These are phyloP conservation scores for Drosophila sturtevanti DNA, from an alignment of 1,140 invertebrate genomes.

Conservation along the genomic window DNA sequence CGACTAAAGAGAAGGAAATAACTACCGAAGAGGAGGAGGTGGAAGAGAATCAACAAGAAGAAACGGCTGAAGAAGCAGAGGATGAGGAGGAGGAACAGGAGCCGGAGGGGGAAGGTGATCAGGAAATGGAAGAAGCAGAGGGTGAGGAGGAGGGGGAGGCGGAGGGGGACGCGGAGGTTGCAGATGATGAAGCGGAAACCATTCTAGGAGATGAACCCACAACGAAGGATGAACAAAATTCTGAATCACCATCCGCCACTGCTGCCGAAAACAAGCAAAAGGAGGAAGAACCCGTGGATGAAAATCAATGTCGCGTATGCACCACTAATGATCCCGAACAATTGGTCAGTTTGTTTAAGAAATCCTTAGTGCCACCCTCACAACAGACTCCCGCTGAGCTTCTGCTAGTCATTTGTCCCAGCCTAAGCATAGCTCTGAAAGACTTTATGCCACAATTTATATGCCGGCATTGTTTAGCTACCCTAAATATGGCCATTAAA, in stretches of 20 bases:
- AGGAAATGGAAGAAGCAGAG: conserved; percentile 1
- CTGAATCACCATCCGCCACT: not conserved
- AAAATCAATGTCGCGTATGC: conserved; percentile 80
- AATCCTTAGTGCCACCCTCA: conserved; percentile 35
- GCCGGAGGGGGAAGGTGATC: too few relatives aligned
- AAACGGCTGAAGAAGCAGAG: not conserved
- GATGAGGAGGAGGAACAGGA: not conserved
- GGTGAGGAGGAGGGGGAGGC: conserved; percentile 26
- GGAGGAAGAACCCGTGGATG: conserved; percentile 66
- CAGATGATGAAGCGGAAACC: conserved; percentile 48
- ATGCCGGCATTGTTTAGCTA: conserved; percentile 66
- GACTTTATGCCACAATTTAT: conserved; percentile 82
- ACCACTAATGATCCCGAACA: conserved; percentile 56
- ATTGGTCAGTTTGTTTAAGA: conserved; percentile 72
- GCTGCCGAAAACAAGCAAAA: conserved; percentile 4
- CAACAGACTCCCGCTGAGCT: conserved; percentile 67
- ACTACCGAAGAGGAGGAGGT: conserved; percentile 10
- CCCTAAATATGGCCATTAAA: conserved; percentile 69
- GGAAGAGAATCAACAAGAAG: conserved; percentile 28
- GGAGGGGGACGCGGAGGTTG: conserved; percentile 13
- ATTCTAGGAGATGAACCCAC: conserved; percentile 60
- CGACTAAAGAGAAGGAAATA: not conserved
- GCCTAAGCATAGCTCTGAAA: conserved; percentile 70
- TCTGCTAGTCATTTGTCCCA: conserved; percentile 74
- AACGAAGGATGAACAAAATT: not conserved